Evolutionary conservation across 2,797 vertebrate species (phyloP).

Genomic region (Cichlasoma orientale): DNA sequence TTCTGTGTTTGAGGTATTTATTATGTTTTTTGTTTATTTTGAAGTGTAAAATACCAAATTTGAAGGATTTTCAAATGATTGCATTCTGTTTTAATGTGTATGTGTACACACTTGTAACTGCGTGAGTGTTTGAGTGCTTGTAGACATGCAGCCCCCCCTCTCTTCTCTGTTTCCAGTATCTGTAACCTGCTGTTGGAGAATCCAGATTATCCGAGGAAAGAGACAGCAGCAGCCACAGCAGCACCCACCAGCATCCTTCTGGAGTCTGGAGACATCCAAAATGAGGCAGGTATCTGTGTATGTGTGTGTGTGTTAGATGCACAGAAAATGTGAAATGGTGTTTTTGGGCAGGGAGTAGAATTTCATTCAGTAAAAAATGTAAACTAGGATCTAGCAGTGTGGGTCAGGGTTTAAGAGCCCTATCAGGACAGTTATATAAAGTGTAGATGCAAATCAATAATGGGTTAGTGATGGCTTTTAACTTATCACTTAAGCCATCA

Average conservation of each 20-base stretch:
- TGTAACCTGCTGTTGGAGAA: conserved; percentile 97
- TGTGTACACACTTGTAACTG: neutral
- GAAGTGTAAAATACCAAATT: neutral
- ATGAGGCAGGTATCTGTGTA: conserved; percentile 80
- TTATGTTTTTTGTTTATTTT: no score
- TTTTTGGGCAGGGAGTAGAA: neutral
- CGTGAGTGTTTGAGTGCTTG: neutral
- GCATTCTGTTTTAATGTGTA: neutral
- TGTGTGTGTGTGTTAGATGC: neutral
- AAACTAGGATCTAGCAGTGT: neutral
- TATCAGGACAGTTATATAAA: neutral
- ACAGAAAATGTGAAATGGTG: neutral
- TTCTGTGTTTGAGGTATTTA: no score
- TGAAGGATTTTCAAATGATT: neutral
- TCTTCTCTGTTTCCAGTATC: conserved; percentile 83
- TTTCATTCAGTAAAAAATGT: neutral
- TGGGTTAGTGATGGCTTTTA: no score
- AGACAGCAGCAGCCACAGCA: conserved; percentile 82
- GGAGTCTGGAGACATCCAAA: conserved; percentile 86
- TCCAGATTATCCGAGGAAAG: conserved; percentile 90
- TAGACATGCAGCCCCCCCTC: neutral
- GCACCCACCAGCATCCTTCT: conserved; percentile 90
- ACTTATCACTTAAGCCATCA: no score
- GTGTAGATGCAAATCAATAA: neutral
- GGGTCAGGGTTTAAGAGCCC: neutral